Percentiles rank a stretch among this genome's conserved stretches.
Conservation (phyloP, 2,888 invertebrate species). For the Campoletis raptor region DNA sequence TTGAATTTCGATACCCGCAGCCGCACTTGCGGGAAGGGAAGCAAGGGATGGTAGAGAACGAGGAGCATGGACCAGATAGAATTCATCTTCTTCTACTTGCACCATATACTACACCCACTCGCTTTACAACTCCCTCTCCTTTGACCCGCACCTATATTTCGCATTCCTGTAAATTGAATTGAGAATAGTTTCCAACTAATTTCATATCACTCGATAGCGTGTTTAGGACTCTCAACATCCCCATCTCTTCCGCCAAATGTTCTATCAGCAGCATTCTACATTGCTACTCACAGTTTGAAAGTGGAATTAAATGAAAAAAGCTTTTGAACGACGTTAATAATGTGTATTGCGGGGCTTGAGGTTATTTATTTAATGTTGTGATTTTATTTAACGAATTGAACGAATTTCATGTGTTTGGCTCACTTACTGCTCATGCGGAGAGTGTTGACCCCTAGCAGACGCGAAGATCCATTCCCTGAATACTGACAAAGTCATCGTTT, state of each 20-base stretch:
- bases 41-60: background rate
- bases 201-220: slow-evolving; percentile 33
- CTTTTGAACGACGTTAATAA: background rate
- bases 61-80: background rate
- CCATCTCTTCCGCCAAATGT: background rate
- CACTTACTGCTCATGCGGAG: background rate
- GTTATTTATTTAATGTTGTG: background rate
- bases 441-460: background rate
- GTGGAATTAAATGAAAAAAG: background rate
- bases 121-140: slow-evolving; percentile 6
- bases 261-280: background rate
- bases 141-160: slow-evolving; percentile 42
- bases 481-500: too few relatives aligned
- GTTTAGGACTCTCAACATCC: background rate
- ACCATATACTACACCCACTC: slow-evolving; percentile 8
- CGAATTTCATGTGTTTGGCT: background rate
- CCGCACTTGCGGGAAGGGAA: background rate
- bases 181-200: slow-evolving; percentile 71
- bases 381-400: background rate
- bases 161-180: slow-evolving; percentile 69
- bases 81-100: slow-evolving; percentile 35
- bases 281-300: background rate
- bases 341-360: background rate
- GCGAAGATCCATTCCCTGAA: too few relatives aligned
- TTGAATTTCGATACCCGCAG: slow-evolving; percentile 42